Evolutionary conservation across 2,888 invertebrate species (phyloP).

Genomic region (Drosophila colorata): DNA sequence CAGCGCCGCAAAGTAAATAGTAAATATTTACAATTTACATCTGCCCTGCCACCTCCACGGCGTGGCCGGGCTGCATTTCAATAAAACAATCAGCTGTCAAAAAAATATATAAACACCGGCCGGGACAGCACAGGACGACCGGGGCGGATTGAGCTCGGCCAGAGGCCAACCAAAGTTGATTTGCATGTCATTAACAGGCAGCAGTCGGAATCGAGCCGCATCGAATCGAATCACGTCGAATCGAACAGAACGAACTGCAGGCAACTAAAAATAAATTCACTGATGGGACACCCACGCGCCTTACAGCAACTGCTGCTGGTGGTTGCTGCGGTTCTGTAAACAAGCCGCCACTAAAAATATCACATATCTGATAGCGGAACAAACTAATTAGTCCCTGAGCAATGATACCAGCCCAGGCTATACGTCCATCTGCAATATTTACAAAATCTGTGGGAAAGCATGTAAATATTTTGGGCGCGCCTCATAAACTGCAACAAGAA

Average conservation of each 20-base stretch:
- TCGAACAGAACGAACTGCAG: slow-evolving; percentile 39
- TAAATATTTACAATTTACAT: slow-evolving; percentile 67
- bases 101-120: slow-evolving; percentile 50
- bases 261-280: slow-evolving; percentile 61
- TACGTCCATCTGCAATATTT: slow-evolving; percentile 6
- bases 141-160: slow-evolving; percentile 15
- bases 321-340: slow-evolving; percentile 51
- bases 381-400: slow-evolving; percentile 54
- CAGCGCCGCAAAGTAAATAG: slow-evolving; percentile 55
- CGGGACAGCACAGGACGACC: neutral
- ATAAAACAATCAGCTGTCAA: slow-evolving; percentile 71
- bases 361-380: slow-evolving; percentile 55
- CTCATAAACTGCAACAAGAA: slow-evolving; percentile 43
- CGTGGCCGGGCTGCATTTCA: slow-evolving; percentile 55
- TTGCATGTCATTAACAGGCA: slow-evolving; percentile 74
- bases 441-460: slow-evolving; percentile 49
- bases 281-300: slow-evolving; percentile 9
- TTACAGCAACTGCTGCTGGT: slow-evolving; percentile 1
- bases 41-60: slow-evolving; percentile 42
- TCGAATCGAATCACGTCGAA: slow-evolving; percentile 41
- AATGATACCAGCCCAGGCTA: slow-evolving; percentile 15
- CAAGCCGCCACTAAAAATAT: slow-evolving; percentile 69
- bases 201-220: slow-evolving; percentile 53
- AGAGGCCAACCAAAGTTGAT: slow-evolving; percentile 72
- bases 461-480: slow-evolving; percentile 42